Evolutionary conservation across 2,797 vertebrate species (phyloP).

Genomic region (Merluccius polli): DNA sequence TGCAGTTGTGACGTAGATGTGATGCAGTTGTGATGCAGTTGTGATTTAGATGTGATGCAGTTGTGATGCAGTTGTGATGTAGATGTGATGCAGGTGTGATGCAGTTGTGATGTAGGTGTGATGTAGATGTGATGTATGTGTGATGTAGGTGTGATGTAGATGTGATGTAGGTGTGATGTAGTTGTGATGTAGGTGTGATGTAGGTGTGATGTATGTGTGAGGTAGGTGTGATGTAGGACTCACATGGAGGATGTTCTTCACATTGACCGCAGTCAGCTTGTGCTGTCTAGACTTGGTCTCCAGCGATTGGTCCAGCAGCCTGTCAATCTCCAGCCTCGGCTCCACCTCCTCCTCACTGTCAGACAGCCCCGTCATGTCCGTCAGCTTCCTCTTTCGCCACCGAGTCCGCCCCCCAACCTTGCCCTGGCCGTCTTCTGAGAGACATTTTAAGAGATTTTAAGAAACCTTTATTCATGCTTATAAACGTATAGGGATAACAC

Average conservation of each 20-base stretch:
- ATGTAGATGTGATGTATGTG: background rate
- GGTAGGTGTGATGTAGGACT: slow-evolving; percentile 49
- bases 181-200: background rate
- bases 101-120: background rate
- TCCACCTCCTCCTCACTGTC: slow-evolving; percentile 39
- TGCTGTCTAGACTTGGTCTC: slow-evolving; percentile 92
- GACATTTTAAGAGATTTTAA: background rate
- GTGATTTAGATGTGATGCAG: background rate
- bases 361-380: slow-evolving; percentile 32
- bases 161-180: too few relatives aligned
- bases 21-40: background rate
- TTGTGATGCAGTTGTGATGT: background rate
- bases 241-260: slow-evolving; percentile 92
- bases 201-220: background rate
- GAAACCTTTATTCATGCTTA: too few relatives aligned
- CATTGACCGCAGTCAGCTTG: slow-evolving; percentile 89
- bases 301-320: slow-evolving; percentile 82
- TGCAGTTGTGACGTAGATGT: background rate
- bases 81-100: too few relatives aligned
- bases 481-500: too few relatives aligned
- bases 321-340: slow-evolving; percentile 76
- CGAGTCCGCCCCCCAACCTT: slow-evolving; percentile 19
- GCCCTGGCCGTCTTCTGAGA: slow-evolving; percentile 51
- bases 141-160: background rate
- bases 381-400: slow-evolving; percentile 44